A percentile compares a stretch with the other conserved stretches of the same genome.
phyloP scores from a whole-genome alignment of 2,888 invertebrate species.

The Encarsia formosa region DNA sequence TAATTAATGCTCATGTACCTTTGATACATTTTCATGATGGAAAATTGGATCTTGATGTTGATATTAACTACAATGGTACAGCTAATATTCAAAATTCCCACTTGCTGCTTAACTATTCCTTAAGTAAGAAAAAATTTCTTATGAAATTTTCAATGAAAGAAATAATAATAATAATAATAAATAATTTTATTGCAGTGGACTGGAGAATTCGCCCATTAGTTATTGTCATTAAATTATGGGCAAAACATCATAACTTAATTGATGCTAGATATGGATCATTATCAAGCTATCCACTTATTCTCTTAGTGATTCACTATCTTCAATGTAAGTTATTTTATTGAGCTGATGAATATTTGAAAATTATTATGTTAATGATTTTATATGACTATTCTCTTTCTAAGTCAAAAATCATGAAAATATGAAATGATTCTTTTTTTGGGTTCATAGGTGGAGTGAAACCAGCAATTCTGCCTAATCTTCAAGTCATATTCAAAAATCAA shows the following conservation, averaged over 20 bases:
- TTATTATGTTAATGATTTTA: background rate
- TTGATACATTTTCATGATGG: background rate
- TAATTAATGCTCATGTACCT: slow-evolving; percentile 1
- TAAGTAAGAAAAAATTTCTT: slow-evolving; percentile 2
- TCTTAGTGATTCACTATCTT: slow-evolving; percentile 2
- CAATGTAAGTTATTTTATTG: slow-evolving; percentile 4
- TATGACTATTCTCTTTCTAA: too few relatives aligned
- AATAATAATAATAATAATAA: background rate
- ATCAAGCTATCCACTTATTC: slow-evolving; percentile 1
- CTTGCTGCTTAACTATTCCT: slow-evolving; percentile 2
- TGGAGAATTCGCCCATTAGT: slow-evolving; percentile 6
- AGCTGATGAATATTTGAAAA: background rate
- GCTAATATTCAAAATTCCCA: slow-evolving; percentile 1
- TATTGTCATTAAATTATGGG: slow-evolving; percentile 7
- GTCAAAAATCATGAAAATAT: too few relatives aligned
- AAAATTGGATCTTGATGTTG: background rate
- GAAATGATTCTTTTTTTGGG: background rate
- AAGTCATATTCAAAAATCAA: slow-evolving; percentile 65
- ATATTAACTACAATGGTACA: slow-evolving; percentile 4
- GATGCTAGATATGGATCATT: slow-evolving; percentile 2
- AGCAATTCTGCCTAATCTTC: slow-evolving; percentile 77
- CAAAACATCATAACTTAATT: background rate
- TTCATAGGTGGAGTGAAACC: slow-evolving; percentile 67
- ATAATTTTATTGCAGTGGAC: background rate
- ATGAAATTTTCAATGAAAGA: background rate